Conservation (phyloP, 1,140 invertebrate species). For the Heliconius hermathena region DNA sequence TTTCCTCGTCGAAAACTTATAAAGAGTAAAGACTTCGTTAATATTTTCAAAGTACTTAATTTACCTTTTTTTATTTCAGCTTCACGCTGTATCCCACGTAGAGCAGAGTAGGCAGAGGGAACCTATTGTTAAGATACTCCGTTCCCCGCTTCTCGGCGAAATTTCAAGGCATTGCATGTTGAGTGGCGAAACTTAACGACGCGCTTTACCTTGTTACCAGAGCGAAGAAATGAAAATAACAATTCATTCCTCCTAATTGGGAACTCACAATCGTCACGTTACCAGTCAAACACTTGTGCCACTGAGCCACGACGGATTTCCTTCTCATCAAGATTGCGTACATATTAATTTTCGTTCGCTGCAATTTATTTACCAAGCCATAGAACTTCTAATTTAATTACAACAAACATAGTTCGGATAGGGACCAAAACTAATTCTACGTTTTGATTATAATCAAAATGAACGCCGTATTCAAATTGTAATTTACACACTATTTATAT, state of each 20-base stretch:
- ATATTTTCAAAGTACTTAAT: not conserved
- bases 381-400: conserved; percentile 49
- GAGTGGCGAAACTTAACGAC: no score
- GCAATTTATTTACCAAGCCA: conserved; percentile 37
- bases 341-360: conserved; percentile 27
- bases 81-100: no score
- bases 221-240: no score
- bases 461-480: conserved; percentile 43
- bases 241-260: no score
- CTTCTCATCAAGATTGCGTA: conserved; percentile 8
- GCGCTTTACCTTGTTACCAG: no score
- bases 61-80: no score
- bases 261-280: no score
- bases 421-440: conserved; percentile 35
- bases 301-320: not conserved
- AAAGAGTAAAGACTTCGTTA: not conserved
- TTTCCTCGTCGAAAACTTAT: conserved; percentile 32
- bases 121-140: no score
- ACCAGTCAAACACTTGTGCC: not conserved
- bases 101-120: no score
- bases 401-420: conserved; percentile 36
- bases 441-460: conserved; percentile 57
- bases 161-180: no score
- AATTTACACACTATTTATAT: conserved; percentile 44
- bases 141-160: no score